These are phyloP conservation scores for Coreoperca whiteheadi DNA, from an alignment of 2,113 vertebrate genomes.

Conservation along the genomic window DNA sequence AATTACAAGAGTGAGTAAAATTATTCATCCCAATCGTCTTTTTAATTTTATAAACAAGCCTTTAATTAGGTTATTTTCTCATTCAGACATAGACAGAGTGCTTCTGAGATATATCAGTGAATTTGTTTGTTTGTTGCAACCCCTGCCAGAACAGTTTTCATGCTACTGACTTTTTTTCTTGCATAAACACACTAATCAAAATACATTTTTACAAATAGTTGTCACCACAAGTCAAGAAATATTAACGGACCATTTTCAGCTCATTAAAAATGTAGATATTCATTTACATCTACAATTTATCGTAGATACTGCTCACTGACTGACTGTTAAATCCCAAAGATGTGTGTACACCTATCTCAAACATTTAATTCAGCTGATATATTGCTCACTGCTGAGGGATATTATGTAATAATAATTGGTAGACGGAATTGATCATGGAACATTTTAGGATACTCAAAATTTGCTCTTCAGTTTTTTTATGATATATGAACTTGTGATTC, in stretches of 20 bases:
- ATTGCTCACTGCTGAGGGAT: background rate
- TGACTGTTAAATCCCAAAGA: background rate
- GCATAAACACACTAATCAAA: background rate
- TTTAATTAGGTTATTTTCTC: constrained; percentile 47
- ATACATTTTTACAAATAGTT: background rate
- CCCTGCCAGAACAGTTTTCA: constrained; percentile 1
- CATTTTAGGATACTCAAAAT: background rate
- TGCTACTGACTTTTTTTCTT: constrained; percentile 11
- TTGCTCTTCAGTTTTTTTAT: background rate
- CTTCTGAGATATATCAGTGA: constrained; percentile 14
- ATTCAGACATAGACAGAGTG: constrained; percentile 15
- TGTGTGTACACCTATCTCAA: background rate
- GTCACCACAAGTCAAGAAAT: constrained; percentile 12
- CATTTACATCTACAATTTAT: constrained; percentile 13
- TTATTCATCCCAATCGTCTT: constrained; percentile 49
- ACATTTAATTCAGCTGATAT: background rate
- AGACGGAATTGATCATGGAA: background rate
- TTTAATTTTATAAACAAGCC: constrained; percentile 50
- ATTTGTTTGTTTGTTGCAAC: background rate
- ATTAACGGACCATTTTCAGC: constrained; percentile 24
- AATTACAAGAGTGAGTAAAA: constrained; percentile 49
- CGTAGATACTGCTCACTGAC: background rate
- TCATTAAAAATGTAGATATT: constrained; percentile 25
- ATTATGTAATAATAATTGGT: background rate
- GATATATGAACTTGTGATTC: constrained; percentile 26